A percentile compares a stretch with the other conserved stretches of the same genome.
Conservation (phyloP, 2,888 invertebrate species). For the Stramonita haemastoma region DNA sequence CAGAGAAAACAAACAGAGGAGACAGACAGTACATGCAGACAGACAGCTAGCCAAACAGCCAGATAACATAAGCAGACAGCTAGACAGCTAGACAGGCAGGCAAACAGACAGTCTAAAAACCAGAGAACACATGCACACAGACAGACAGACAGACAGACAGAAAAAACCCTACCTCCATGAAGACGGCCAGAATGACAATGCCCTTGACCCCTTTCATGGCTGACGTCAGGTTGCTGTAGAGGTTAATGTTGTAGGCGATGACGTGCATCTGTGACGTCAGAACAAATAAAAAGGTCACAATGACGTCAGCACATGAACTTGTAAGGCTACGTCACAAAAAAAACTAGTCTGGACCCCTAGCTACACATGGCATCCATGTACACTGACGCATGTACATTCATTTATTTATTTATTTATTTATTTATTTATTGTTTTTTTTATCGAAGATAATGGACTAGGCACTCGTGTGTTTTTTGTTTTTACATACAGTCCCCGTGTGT, state of each 20-base stretch:
- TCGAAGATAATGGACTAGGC: no score
- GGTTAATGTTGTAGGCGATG: slow-evolving; percentile 63
- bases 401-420: no score
- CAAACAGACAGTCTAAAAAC: neutral
- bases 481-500: no score
- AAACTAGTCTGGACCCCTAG: no score
- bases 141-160: neutral
- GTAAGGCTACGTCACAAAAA: no score
- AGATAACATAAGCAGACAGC: neutral
- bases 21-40: neutral
- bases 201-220: slow-evolving; percentile 55
- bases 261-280: slow-evolving; percentile 70
- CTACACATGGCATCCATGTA: no score
- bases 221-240: slow-evolving; percentile 58
- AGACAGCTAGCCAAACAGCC: neutral
- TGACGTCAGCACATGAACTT: neutral
- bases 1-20: no score
- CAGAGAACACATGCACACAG: neutral
- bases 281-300: neutral
- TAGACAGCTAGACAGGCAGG: neutral
- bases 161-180: slow-evolving; percentile 50
- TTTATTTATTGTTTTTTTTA: no score
- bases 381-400: no score
- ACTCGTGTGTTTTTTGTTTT: no score
- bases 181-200: slow-evolving; percentile 53